Percentiles rank a stretch among this genome's conserved stretches.
Conservation (phyloP, 2,797 vertebrate species). For the Centroberyx gerrardi region DNA sequence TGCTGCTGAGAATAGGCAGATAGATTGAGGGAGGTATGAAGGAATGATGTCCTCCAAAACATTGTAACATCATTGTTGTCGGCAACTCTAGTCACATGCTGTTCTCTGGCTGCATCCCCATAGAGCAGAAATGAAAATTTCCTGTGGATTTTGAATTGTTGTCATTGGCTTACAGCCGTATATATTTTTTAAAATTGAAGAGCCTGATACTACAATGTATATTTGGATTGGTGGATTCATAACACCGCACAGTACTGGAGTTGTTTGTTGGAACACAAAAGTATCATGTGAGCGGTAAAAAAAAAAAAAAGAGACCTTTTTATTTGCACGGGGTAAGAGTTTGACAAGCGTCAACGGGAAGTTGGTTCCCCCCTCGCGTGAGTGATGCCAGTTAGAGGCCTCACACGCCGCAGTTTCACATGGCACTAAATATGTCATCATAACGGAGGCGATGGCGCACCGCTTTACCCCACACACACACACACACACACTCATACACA, state of each 20-base stretch:
- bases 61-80: slow-evolving; percentile 1
- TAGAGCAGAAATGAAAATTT: neutral
- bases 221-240: neutral
- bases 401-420: slow-evolving; percentile 63
- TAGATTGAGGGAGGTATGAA: too few species aligned
- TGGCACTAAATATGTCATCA: slow-evolving; percentile 74
- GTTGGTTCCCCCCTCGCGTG: slow-evolving; percentile 55
- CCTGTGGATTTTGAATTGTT: slow-evolving; percentile 1
- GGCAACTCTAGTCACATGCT: neutral
- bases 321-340: neutral
- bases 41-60: neutral
- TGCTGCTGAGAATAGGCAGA: too few species aligned
- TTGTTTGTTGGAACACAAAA: neutral
- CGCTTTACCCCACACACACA: neutral
- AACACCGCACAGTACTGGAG: neutral
- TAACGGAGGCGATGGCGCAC: slow-evolving; percentile 49
- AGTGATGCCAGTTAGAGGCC: slow-evolving; percentile 65
- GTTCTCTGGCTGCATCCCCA: neutral
- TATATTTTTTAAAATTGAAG: neutral
- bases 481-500: slow-evolving; percentile 19
- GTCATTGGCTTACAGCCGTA: neutral
- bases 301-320: neutral
- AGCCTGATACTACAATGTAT: neutral
- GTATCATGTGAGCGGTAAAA: neutral
- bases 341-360: slow-evolving; percentile 58